phyloP scores from a whole-genome alignment of 1,140 invertebrate species.

The Paraescarpia echinospica region DNA sequence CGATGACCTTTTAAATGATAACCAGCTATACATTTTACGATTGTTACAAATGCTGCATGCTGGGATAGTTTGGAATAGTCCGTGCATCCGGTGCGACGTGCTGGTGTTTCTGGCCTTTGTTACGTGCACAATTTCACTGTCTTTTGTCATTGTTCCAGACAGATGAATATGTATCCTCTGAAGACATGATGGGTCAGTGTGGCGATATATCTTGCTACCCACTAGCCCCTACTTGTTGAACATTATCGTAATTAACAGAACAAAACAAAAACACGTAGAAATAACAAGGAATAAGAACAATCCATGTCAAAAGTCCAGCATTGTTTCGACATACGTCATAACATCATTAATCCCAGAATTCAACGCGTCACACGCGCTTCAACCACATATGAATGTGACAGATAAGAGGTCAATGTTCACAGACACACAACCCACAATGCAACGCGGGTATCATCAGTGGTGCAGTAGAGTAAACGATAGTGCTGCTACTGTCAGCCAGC shows the following conservation, averaged over 20 bases:
- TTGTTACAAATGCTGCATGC: background rate
- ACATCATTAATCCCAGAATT: background rate
- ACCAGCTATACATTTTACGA: too few species aligned
- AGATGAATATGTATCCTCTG: background rate
- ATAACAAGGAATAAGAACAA: too few species aligned
- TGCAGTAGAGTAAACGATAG: background rate
- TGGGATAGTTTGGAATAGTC: too few species aligned
- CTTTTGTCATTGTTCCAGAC: background rate
- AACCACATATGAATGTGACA: background rate
- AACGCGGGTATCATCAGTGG: background rate
- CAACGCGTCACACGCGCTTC: background rate
- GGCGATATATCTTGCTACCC: too few species aligned
- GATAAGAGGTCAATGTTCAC: background rate
- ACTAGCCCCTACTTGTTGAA: background rate
- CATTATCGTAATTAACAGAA: background rate
- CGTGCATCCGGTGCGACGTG: too few species aligned
- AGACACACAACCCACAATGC: background rate
- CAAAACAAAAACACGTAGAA: background rate
- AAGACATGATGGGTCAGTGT: background rate
- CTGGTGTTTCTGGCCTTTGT: background rate
- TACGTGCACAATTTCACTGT: background rate
- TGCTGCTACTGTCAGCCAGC: background rate
- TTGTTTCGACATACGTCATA: background rate
- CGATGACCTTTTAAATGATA: too few species aligned
- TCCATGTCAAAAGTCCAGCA: background rate